Base-by-base conservation (phyloP, 2,888 invertebrate species). In the Dysmachus trigonus region DNA sequence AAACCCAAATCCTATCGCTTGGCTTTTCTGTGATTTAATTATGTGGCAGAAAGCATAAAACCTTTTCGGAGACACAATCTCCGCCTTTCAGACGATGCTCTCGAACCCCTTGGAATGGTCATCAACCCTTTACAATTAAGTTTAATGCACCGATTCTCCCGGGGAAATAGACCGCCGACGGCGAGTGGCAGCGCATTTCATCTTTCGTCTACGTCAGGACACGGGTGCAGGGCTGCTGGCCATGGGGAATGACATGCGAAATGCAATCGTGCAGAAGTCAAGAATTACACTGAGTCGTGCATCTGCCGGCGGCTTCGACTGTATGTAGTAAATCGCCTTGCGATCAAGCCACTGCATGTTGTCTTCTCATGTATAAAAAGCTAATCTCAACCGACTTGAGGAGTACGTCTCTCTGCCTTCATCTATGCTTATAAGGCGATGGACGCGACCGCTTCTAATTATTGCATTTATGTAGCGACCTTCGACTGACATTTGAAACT, bases 101-200 rank as follows among this genome's bases (percentile, higher is more conserved):
- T 47, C 31, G 77, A 77, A 51, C 18, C 47, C 41, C 15, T 30
- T 47, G 22, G 41, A 77, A 27, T 77, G 38, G 30, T 77, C 41
- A 47, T 77, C 77, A 77, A 47, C 30, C 77, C 41, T 47, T 47
- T 77, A 41, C 47, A 47, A 77, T 77, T 77, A 77, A 77, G 13
- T 47, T 77, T 27, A 77, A 77, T 51, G 30, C 47, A 47, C 47
- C 27, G 30, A 77, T 77, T 22, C 27, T 76, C 76, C n/a, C 38
- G 22, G 8, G 76, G 27, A 76, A 76, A 76, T 76, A 31, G 76
- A 76, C 30, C 31, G 30, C 31, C 31, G 18, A n/a, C 47, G 76
- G 31, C 38, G 13, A 38, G 10, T n/a, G 1, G 35, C 41, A 38
- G 38, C 41, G 13, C 33, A 15, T 22, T 76, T 33, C 30, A 77